A percentile compares a stretch with the other conserved stretches of the same genome.
Evolutionary conservation across 2,113 vertebrate species (phyloP).

Genomic region (Psettodes erumei): DNA sequence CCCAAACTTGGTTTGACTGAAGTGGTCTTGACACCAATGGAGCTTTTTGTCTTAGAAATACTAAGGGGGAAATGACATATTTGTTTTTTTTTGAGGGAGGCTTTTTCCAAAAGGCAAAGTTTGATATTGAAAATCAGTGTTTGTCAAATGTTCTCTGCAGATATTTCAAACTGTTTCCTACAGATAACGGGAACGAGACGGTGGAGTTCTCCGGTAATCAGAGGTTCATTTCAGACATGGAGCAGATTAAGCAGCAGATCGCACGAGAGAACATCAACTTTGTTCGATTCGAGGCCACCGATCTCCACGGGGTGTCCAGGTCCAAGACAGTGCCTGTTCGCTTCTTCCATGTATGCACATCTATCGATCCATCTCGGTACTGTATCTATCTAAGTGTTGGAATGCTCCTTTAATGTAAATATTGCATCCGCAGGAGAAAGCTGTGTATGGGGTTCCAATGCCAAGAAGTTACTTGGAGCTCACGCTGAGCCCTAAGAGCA

Average conservation of each 20-base stretch:
- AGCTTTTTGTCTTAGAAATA: neutral
- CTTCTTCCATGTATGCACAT: conserved; percentile 89
- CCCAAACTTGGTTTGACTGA: too few relatives aligned
- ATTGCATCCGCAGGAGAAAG: conserved; percentile 87
- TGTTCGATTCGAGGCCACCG: conserved; percentile 92
- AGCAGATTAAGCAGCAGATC: conserved; percentile 92
- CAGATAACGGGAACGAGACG: conserved; percentile 78
- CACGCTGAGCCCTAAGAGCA: conserved; percentile 87
- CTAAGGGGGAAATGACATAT: neutral
- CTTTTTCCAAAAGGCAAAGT: neutral
- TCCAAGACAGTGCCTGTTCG: conserved; percentile 93
- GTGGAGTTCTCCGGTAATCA: conserved; percentile 67
- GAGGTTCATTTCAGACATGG: conserved; percentile 84
- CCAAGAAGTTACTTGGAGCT: conserved; percentile 93
- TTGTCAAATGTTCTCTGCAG: conserved; percentile 21
- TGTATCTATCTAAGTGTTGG: neutral
- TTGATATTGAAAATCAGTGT: neutral
- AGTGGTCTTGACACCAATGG: neutral
- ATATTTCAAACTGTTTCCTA: conserved; percentile 43
- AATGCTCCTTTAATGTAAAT: neutral
- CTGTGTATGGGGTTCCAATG: conserved; percentile 88
- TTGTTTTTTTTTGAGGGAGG: too few relatives aligned
- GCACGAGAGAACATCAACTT: conserved; percentile 88
- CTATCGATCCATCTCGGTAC: neutral
- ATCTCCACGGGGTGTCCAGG: conserved; percentile 93